A percentile compares a stretch with the other conserved stretches of the same genome.
Conservation (phyloP, 2,797 vertebrate genomes). For the Trichosurus vulpecula region DNA sequence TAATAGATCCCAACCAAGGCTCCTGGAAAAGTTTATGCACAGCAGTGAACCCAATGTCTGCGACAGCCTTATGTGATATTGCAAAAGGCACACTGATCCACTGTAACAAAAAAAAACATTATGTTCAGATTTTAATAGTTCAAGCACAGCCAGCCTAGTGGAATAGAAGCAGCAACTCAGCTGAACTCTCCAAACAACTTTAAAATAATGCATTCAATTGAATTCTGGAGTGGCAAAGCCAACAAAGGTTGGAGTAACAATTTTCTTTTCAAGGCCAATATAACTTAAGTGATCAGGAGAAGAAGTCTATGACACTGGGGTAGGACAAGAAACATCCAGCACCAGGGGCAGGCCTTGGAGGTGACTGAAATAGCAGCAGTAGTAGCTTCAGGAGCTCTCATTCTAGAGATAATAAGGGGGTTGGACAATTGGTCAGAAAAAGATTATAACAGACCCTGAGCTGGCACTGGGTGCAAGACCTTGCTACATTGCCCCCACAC, state of each 20-base stretch:
- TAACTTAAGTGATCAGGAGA: background rate
- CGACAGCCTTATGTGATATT: constrained; percentile 92
- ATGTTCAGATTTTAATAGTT: constrained; percentile 35
- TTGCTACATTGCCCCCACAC: background rate
- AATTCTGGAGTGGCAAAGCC: background rate
- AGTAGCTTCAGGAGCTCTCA: background rate
- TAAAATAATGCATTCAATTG: background rate
- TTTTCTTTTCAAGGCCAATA: background rate
- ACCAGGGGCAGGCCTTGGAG: background rate
- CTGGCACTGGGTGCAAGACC: background rate
- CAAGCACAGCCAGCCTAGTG: background rate
- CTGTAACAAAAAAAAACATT: constrained; percentile 83
- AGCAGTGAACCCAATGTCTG: constrained; percentile 93
- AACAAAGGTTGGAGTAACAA: background rate
- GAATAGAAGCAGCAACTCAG: background rate
- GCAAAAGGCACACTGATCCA: constrained; percentile 98
- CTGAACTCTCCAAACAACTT: background rate
- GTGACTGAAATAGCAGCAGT: background rate
- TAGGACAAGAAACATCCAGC: background rate
- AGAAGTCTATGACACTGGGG: background rate
- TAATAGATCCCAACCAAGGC: constrained; percentile 93
- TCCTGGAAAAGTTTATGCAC: constrained; percentile 90
- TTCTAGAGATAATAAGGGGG: background rate
- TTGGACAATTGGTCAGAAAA: background rate
- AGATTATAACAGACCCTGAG: background rate